Base-by-base conservation (phyloP, 2,113 vertebrate species). In the Actinemys pallida region DNA sequence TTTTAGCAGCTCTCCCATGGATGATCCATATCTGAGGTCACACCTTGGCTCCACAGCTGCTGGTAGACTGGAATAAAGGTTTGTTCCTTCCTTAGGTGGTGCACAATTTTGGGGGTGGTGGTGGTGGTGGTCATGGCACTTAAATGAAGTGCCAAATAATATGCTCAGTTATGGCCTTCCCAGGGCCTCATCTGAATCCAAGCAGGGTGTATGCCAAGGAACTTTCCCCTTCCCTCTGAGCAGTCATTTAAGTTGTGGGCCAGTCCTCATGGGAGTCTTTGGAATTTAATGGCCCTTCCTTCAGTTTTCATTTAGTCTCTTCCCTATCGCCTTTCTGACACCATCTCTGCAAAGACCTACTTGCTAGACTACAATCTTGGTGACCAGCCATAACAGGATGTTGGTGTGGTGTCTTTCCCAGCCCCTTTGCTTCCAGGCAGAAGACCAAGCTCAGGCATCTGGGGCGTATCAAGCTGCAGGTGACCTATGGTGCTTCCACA, bases 231-330 rank as follows among this genome's bases (percentile, higher is more conserved):
- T 81, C 89, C 27, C 78, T 85, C 80, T 0, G 5, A 81, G 52
- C 8, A 0, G 25, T 25, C 75, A 0, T 49, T 84, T 45, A 27
- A n/a, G 72, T 22, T 22, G 59, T 3, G 11, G 83, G 6, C 20
- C 29, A 82, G 86, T n/a, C 45, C 42, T 39, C 22, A 3, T 65
- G 25, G 56, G 1, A 79, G 54, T 47, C 25, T 35, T 29, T 62
- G 39, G 31, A 80, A 6, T 0, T 1, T 0, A 8, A 31, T 91
- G 52, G 3, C 10, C 1, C 0, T 7, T 24, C n/a, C 88, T 53
- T n/a, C 10, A 20, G 83, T 76, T 76, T 45, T 16, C 45, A 16
- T 78, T 45, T 76, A 20, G 25, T 54, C 52, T 19, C 27, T 45
- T 72, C 50, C 22, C 2, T 75, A 57, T 53, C 25, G 5, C n/a